These are phyloP conservation scores for Phalacrocorax carbo DNA, from an alignment of 2,113 vertebrate species.

Conservation along the genomic window DNA sequence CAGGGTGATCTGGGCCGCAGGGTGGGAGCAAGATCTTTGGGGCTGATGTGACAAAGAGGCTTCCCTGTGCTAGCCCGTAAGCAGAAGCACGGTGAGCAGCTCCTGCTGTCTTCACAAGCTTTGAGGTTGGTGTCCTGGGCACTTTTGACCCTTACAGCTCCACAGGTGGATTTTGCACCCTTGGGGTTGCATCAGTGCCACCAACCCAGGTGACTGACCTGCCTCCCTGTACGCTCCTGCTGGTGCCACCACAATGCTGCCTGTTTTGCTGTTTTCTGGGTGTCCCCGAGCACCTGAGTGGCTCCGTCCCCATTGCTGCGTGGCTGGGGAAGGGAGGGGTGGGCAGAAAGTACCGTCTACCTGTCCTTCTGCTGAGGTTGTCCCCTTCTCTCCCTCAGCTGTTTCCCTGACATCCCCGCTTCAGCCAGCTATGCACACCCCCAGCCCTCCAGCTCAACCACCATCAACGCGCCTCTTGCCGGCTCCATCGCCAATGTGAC, in stretches of 20 bases:
- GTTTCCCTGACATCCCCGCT: slow-evolving; percentile 92
- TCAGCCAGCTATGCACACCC: slow-evolving; percentile 76
- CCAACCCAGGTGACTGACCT: neutral
- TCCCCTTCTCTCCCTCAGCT: slow-evolving; percentile 78
- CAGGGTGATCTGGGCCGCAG: neutral
- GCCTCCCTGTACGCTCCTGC: neutral
- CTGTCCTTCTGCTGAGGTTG: neutral
- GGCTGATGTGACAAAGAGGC: neutral
- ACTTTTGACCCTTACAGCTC: neutral
- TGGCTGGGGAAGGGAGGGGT: neutral
- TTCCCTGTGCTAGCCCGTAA: neutral
- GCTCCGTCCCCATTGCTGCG: neutral
- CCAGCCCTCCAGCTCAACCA: slow-evolving; percentile 70
- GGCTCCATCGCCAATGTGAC: slow-evolving; percentile 28
- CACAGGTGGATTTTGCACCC: neutral
- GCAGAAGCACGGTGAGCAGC: neutral
- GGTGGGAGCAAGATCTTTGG: neutral
- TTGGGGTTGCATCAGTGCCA: neutral
- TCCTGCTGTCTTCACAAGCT: neutral
- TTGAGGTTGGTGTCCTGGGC: neutral
- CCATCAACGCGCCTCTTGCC: neutral
- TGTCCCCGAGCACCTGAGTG: neutral
- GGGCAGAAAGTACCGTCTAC: neutral
- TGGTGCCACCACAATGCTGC: neutral
- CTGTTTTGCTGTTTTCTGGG: neutral